phyloP scores from a whole-genome alignment of 1,140 invertebrate genomes.

The Sycophila sp. region DNA sequence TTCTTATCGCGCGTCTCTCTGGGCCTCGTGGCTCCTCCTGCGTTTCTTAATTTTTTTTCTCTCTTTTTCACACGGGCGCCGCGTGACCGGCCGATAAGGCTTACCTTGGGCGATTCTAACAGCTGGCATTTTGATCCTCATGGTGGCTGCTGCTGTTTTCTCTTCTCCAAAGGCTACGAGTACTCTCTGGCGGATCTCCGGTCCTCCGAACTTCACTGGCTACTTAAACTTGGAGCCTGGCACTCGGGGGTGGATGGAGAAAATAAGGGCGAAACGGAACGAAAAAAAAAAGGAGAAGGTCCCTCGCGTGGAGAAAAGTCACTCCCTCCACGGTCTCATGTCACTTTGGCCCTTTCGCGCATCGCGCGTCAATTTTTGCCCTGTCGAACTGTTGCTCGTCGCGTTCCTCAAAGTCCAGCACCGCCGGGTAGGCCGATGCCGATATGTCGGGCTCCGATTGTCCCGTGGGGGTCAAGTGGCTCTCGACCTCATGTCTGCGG shows the following conservation, averaged over 20 bases:
- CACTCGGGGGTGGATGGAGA: background rate
- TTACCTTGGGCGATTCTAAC: slow-evolving; percentile 93
- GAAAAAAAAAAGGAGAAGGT: background rate
- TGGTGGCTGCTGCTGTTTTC: slow-evolving; percentile 69
- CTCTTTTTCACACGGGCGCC: background rate
- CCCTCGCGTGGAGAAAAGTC: slow-evolving; percentile 36
- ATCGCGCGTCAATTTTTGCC: background rate
- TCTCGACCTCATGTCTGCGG: background rate
- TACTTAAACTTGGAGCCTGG: background rate
- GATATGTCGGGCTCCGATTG: background rate
- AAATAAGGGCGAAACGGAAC: background rate
- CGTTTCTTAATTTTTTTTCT: background rate
- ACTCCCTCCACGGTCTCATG: slow-evolving; percentile 45
- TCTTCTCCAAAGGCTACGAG: no score
- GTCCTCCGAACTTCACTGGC: no score
- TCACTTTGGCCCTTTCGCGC: slow-evolving; percentile 32
- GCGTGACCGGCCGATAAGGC: slow-evolving; percentile 36
- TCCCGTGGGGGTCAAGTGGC: background rate
- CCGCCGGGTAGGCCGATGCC: background rate
- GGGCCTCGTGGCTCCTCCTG: no score
- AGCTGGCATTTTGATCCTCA: slow-evolving; percentile 96
- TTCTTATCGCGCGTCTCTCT: no score
- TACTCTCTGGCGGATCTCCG: background rate
- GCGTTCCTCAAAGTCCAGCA: no score
- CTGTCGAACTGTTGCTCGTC: slow-evolving; percentile 9